phyloP scores from a whole-genome alignment of 2,113 vertebrate genomes.

The Empidonax traillii region DNA sequence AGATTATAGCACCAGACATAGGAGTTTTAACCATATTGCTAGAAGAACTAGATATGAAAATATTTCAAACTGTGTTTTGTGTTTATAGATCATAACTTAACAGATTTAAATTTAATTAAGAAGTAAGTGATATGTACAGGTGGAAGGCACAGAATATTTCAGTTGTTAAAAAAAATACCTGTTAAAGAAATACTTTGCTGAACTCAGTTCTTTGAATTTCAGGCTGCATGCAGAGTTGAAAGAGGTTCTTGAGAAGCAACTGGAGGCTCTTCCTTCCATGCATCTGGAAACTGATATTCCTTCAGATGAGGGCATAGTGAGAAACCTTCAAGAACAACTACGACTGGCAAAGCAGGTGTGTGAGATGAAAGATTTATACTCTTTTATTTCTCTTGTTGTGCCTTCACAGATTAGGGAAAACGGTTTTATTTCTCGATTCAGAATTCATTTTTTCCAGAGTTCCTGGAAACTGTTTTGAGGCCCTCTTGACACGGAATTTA shows the following conservation, averaged over 20 bases:
- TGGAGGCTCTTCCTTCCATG: conserved; percentile 76
- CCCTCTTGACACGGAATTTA: background rate
- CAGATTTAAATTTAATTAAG: background rate
- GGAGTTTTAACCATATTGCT: background rate
- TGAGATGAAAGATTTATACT: background rate
- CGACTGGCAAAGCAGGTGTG: conserved; percentile 82
- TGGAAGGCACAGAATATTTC: background rate
- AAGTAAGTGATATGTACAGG: background rate
- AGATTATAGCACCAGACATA: background rate
- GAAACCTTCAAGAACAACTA: conserved; percentile 86
- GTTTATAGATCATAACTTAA: background rate
- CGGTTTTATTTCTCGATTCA: background rate
- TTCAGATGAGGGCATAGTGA: conserved; percentile 75
- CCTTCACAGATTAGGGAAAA: background rate
- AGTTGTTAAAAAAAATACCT: background rate
- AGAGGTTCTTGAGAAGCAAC: conserved; percentile 81
- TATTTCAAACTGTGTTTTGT: background rate
- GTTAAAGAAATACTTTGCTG: background rate
- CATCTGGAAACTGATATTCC: conserved; percentile 53
- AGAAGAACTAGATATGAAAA: background rate
- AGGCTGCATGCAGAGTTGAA: conserved; percentile 87
- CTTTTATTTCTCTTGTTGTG: background rate
- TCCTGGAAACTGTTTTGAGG: background rate
- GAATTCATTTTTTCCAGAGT: background rate
- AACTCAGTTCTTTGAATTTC: background rate